Percentiles rank a stretch among this genome's conserved stretches.
Conservation (phyloP, 2,113 vertebrate species). For the Entelurus aequoreus region DNA sequence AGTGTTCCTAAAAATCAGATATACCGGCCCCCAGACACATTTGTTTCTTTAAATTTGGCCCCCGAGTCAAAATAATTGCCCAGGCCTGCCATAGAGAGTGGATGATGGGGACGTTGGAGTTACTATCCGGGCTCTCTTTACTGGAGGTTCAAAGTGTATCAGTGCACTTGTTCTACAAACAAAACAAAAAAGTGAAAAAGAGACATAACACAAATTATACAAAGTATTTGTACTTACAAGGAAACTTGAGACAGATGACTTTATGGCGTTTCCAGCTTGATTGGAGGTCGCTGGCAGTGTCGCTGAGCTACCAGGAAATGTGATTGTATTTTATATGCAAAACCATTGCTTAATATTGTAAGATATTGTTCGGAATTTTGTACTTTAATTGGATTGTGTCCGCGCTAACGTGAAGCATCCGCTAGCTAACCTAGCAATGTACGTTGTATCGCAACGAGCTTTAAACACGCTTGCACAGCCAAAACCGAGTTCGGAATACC, state of each 20-base stretch:
- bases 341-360: not conserved
- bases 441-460: not conserved
- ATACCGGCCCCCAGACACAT: no score
- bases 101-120: conserved; percentile 5
- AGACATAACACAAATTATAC: not conserved
- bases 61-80: no score
- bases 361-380: not conserved
- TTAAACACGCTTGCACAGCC: not conserved
- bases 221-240: conserved; percentile 53
- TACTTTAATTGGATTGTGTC: not conserved
- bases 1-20: no score
- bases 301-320: not conserved
- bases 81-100: conserved; percentile 21
- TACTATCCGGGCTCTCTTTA: conserved; percentile 46
- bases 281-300: not conserved
- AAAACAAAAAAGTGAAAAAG: not conserved
- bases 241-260: conserved; percentile 39
- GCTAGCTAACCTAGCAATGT: no score
- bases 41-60: no score
- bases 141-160: conserved; percentile 48
- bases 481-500: not conserved
- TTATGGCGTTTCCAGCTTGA: not conserved
- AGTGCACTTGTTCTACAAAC: conserved; percentile 51
- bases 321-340: not conserved
- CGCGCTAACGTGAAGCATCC: not conserved